phyloP scores from a whole-genome alignment of 2,113 vertebrate species.

The Meles meles region DNA sequence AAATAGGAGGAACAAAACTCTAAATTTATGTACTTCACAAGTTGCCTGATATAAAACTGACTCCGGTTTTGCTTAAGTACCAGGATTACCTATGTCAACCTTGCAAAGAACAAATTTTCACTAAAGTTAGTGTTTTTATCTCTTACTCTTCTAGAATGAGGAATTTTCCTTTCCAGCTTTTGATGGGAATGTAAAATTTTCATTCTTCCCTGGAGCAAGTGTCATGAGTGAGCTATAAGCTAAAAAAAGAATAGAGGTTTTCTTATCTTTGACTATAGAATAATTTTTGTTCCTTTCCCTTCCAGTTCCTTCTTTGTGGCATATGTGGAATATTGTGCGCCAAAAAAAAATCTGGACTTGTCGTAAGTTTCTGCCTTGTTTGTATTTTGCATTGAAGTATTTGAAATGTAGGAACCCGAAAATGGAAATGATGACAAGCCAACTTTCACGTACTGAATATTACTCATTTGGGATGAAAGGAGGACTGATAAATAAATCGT shows the following conservation, averaged over 20 bases:
- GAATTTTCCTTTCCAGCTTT: not conserved
- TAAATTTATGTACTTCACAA: not conserved
- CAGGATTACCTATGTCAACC: not conserved
- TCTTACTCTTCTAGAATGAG: not conserved
- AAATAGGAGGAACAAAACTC: not conserved
- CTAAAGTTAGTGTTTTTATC: not conserved
- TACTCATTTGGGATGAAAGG: constrained; percentile 45
- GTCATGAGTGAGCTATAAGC: not conserved
- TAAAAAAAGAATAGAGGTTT: not conserved
- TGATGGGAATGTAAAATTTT: not conserved
- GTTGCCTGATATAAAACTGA: not conserved
- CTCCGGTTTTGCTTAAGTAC: not conserved
- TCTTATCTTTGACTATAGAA: not conserved
- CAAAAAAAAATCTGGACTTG: constrained; percentile 96
- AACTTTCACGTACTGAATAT: constrained; percentile 15
- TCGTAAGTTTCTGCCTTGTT: constrained; percentile 88
- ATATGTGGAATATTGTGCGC: constrained; percentile 96
- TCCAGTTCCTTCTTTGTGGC: constrained; percentile 96
- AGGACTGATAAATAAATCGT: constrained; percentile 24
- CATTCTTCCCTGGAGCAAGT: not conserved
- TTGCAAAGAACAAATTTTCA: not conserved
- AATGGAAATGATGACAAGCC: constrained; percentile 23
- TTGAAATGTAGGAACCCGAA: constrained; percentile 54
- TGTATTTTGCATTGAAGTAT: not conserved
- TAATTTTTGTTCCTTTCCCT: constrained; percentile 66